Conservation (phyloP, 2,888 invertebrate species). For the Coelinius sp. region DNA sequence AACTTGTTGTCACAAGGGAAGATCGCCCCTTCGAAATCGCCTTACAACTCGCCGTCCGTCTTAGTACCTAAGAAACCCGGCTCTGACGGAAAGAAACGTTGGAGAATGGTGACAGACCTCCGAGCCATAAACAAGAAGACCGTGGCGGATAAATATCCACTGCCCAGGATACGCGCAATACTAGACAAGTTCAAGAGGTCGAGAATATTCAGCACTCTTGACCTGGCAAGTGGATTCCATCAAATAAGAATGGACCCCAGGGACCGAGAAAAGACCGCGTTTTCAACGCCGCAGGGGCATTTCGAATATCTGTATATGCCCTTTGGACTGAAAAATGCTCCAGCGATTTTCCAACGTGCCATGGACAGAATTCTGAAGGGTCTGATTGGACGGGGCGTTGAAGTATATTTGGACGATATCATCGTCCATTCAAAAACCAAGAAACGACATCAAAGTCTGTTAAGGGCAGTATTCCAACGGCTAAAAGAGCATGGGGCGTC, state of each 20-base stretch:
- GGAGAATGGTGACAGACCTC: constrained; percentile 46
- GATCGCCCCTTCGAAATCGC: constrained; percentile 29
- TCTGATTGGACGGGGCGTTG: background rate
- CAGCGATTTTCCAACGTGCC: constrained; percentile 17
- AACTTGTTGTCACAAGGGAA: constrained; percentile 34
- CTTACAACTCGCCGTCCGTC: constrained; percentile 35
- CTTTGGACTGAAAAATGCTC: constrained; percentile 48
- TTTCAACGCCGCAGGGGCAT: constrained; percentile 50
- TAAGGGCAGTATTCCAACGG: background rate
- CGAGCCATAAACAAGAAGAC: constrained; percentile 47
- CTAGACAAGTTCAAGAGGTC: constrained; percentile 36
- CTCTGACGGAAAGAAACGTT: constrained; percentile 44
- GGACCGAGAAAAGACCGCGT: constrained; percentile 50
- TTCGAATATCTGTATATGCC: constrained; percentile 54
- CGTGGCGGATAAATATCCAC: constrained; percentile 33
- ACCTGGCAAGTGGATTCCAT: constrained; percentile 42
- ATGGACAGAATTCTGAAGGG: constrained; percentile 10
- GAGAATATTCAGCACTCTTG: constrained; percentile 34
- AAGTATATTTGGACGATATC: background rate
- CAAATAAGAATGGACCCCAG: constrained; percentile 33
- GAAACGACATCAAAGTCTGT: background rate
- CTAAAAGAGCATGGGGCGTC: background rate
- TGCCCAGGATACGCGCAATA: constrained; percentile 3
- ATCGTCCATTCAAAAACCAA: constrained; percentile 1
- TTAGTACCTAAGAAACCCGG: constrained; percentile 45